Conservation (phyloP, 1,140 invertebrate genomes). For the Calliphora vicina region DNA sequence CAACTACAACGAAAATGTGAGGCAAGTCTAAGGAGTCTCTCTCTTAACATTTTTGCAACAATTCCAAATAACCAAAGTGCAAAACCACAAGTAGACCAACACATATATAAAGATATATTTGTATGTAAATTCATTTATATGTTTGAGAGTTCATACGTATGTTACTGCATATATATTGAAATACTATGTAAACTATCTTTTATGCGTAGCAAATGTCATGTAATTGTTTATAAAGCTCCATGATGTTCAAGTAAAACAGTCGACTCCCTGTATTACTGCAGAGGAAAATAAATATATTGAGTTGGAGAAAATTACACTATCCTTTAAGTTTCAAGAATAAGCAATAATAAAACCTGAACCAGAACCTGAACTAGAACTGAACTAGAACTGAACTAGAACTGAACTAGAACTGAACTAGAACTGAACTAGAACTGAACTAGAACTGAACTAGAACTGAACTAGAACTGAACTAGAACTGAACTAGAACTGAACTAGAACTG, state of each 20-base stretch:
- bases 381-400: too few species aligned
- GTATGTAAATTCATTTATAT: too few species aligned
- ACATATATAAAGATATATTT: background rate
- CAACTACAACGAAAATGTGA: background rate
- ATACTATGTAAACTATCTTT: background rate
- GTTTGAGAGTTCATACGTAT: background rate
- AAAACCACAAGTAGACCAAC: conserved; percentile 27
- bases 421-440: too few species aligned
- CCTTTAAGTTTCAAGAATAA: too few species aligned
- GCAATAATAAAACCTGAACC: too few species aligned
- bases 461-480: too few species aligned
- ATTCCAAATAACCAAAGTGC: conserved; percentile 23
- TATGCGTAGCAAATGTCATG: conserved; percentile 5
- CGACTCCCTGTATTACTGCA: background rate
- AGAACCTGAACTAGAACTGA: too few species aligned
- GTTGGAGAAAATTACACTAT: too few species aligned
- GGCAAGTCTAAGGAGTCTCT: background rate
- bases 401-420: too few species aligned
- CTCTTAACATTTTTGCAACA: background rate
- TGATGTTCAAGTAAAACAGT: background rate
- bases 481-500: too few species aligned
- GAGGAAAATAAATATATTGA: background rate
- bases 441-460: too few species aligned
- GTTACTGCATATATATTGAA: background rate
- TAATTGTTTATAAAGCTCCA: conserved; percentile 28